Percentiles rank a stretch among this genome's conserved stretches.
phyloP scores from a whole-genome alignment of 2,113 vertebrate species.

The Siphamia tubifer region DNA sequence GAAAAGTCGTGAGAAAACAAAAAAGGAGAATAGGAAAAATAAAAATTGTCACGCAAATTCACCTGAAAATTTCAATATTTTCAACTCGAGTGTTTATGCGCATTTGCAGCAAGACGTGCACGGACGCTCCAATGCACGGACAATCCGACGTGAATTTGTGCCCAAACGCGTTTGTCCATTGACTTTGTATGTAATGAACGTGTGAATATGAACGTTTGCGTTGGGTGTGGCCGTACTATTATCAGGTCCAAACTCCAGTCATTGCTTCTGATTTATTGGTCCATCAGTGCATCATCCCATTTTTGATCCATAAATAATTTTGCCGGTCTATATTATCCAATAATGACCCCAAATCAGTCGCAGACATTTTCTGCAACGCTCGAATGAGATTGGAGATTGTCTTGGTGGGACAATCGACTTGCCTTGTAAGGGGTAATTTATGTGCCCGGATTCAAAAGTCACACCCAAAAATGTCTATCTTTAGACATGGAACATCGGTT shows the following conservation, averaged over 20 bases:
- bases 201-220: too few relatives aligned
- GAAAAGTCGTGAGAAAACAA: too few relatives aligned
- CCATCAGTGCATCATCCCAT: neutral
- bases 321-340: constrained; percentile 9
- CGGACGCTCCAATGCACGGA: too few relatives aligned
- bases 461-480: constrained; percentile 63
- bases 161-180: too few relatives aligned
- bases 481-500: constrained; percentile 66
- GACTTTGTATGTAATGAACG: too few relatives aligned
- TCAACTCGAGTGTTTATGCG: too few relatives aligned
- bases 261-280: constrained; percentile 6
- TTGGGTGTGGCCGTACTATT: too few relatives aligned
- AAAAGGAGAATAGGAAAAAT: too few relatives aligned
- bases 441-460: constrained; percentile 53
- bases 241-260: constrained; percentile 20
- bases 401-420: constrained; percentile 46
- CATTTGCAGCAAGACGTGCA: too few relatives aligned
- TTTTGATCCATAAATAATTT: constrained; percentile 55
- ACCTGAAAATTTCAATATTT: too few relatives aligned
- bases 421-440: constrained; percentile 64
- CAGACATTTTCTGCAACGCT: constrained; percentile 28
- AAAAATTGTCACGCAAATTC: too few relatives aligned
- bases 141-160: too few relatives aligned
- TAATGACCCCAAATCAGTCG: constrained; percentile 36
- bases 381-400: constrained; percentile 36